Evolutionary conservation across 2,888 invertebrate genomes (phyloP), one percentile per base, ranked within the genome.

Genomic region (Eupithecia vulgata): DNA sequence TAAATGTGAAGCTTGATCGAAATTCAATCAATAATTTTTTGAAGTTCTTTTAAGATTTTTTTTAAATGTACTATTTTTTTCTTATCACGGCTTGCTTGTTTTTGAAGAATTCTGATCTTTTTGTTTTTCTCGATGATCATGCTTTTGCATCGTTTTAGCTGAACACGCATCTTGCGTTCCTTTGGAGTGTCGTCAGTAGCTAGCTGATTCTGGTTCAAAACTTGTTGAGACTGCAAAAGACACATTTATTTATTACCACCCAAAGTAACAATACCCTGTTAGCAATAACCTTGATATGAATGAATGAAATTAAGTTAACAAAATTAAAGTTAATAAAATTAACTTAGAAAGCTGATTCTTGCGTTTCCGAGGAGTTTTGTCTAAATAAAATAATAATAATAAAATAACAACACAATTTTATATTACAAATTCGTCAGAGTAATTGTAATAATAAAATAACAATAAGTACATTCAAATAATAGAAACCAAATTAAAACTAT

Each of bases 41-140:
- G 5, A 48, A 45, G 0, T 48, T n/a, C n/a, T 48, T 7, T 48
- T n/a, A 48, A 48, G 48, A 48, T n/a, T 48, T 48, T 7, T 5
- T 48, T 48, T 48, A 48, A 48, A n/a, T n/a, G 48, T n/a, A n/a
- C n/a, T 48, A 48, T 48, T 48, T 48, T 48, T n/a, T 48, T 48
- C 48, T 48, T 48, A 17, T n/a, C n/a, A 48, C 48, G 48, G 48
- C 48, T 48, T 48, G 17, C n/a, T 17, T n/a, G 17, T 48, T 48
- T 48, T 48, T 48, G 48, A 48, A 48, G 48, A 48, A 48, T 48
- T 48, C 48, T 48, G 48, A 48, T 48, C 17, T 48, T 48, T 48
- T 48, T 17, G 48, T 48, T 48, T 48, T 48, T 48, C 6, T 48
- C n/a, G 6, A 48, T n/a, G n/a, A 48, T 48, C 48, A 48, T n/a